These are phyloP conservation scores for Eudasyphora cyanicolor DNA, from an alignment of 2,888 invertebrate genomes.

Conservation along the genomic window DNA sequence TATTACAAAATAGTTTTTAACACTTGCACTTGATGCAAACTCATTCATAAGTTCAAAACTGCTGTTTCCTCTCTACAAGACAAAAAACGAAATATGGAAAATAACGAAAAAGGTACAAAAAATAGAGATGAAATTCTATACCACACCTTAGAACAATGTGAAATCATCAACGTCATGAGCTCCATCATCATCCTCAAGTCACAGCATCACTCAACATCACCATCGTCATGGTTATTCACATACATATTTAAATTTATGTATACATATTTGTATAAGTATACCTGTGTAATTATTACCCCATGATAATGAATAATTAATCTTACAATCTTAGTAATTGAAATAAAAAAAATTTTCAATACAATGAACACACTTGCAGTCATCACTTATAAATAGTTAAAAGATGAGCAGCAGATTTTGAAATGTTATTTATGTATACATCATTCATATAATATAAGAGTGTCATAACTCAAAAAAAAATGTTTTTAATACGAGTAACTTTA, in stretches of 20 bases:
- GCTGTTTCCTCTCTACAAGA: neutral
- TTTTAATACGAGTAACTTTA: no score
- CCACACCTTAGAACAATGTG: slow-evolving; percentile 34
- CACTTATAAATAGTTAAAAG: slow-evolving; percentile 29
- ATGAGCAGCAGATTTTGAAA: slow-evolving; percentile 22
- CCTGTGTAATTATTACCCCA: slow-evolving; percentile 11
- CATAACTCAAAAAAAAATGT: no score
- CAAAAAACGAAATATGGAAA: neutral
- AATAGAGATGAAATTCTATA: slow-evolving; percentile 35
- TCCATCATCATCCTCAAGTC: neutral
- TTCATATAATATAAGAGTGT: no score
- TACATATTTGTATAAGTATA: neutral
- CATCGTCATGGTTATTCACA: neutral
- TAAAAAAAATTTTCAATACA: slow-evolving; percentile 23
- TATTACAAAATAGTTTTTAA: no score
- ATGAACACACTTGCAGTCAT: slow-evolving; percentile 25
- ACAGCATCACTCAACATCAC: neutral
- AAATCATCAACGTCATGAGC: slow-evolving; percentile 17
- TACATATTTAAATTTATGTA: no score
- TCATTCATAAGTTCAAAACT: slow-evolving; percentile 11
- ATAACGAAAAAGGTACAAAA: neutral
- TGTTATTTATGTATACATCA: no score
- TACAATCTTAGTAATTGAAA: slow-evolving; percentile 47
- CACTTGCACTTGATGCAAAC: slow-evolving; percentile 19
- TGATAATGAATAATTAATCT: slow-evolving; percentile 44